phyloP scores from a whole-genome alignment of 1,140 invertebrate genomes.

The Drosophila repleta region DNA sequence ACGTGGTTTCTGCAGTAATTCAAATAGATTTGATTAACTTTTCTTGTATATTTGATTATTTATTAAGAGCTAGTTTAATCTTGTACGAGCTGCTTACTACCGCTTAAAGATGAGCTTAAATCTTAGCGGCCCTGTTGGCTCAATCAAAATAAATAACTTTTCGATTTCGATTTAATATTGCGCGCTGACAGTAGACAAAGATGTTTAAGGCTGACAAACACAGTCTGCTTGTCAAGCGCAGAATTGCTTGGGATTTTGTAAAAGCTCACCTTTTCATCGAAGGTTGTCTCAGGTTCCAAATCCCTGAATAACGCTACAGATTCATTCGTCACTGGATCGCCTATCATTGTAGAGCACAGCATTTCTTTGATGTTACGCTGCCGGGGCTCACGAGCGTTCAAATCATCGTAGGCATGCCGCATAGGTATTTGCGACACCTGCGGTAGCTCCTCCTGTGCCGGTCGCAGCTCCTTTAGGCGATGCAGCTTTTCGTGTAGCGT shows the following conservation, averaged over 20 bases:
- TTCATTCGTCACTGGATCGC: slow-evolving; percentile 9
- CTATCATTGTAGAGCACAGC: slow-evolving; percentile 73
- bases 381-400: slow-evolving; percentile 11
- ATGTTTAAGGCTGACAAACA: not conserved
- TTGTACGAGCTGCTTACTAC: slow-evolving; percentile 78
- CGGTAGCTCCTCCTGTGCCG: slow-evolving; percentile 41
- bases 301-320: slow-evolving; percentile 50
- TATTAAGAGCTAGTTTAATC: not conserved
- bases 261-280: slow-evolving; percentile 59
- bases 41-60: not conserved
- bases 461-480: slow-evolving; percentile 50
- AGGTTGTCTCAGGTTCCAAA: slow-evolving; percentile 60
- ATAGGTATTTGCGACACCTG: slow-evolving; percentile 14
- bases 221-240: slow-evolving; percentile 17
- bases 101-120: slow-evolving; percentile 66
- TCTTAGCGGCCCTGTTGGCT: slow-evolving; percentile 83
- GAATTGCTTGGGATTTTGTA: not conserved
- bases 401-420: slow-evolving; percentile 27
- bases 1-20: slow-evolving; percentile 48
- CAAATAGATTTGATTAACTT: not conserved
- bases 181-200: slow-evolving; percentile 8
- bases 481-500: slow-evolving; percentile 58
- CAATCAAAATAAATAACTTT: slow-evolving; percentile 55
- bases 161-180: slow-evolving; percentile 56
- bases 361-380: slow-evolving; percentile 66